Conservation (phyloP, 2,113 vertebrate genomes). For the Ammodytes dubius region DNA sequence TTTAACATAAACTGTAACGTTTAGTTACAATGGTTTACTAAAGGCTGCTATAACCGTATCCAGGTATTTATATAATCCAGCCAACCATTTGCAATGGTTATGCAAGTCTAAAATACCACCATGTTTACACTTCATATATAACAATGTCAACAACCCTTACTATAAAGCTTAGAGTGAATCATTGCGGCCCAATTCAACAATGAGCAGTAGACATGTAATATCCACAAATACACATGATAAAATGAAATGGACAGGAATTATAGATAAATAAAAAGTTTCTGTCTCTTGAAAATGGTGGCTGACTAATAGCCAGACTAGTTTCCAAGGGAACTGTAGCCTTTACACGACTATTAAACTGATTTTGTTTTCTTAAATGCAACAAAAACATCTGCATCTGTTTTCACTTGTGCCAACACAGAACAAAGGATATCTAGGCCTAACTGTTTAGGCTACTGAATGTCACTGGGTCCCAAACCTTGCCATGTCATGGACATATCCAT, state of each 20-base stretch:
- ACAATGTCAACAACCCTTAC: not conserved
- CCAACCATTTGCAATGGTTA: not conserved
- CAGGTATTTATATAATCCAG: conserved; percentile 16
- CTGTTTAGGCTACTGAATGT: not conserved
- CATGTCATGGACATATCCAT: not conserved
- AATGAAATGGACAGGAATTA: conserved; percentile 39
- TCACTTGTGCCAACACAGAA: too few species aligned
- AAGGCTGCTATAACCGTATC: not conserved
- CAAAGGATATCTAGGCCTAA: not conserved
- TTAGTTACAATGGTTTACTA: conserved; percentile 1
- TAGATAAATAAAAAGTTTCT: conserved; percentile 59
- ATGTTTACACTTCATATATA: not conserved
- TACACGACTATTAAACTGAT: too few species aligned
- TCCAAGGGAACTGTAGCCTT: conserved; percentile 79
- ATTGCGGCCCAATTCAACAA: not conserved
- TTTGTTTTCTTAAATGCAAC: not conserved
- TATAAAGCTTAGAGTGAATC: not conserved
- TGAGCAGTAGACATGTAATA: not conserved
- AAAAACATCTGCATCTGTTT: not conserved
- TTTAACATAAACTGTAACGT: not conserved
- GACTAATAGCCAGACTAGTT: conserved; percentile 71
- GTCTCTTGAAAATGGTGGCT: conserved; percentile 75
- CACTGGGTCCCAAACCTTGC: not conserved
- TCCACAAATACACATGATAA: conserved; percentile 34
- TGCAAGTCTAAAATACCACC: conserved; percentile 5